These are phyloP conservation scores for Muscicapa striata DNA, from an alignment of 2,797 vertebrate species.

Conservation along the genomic window DNA sequence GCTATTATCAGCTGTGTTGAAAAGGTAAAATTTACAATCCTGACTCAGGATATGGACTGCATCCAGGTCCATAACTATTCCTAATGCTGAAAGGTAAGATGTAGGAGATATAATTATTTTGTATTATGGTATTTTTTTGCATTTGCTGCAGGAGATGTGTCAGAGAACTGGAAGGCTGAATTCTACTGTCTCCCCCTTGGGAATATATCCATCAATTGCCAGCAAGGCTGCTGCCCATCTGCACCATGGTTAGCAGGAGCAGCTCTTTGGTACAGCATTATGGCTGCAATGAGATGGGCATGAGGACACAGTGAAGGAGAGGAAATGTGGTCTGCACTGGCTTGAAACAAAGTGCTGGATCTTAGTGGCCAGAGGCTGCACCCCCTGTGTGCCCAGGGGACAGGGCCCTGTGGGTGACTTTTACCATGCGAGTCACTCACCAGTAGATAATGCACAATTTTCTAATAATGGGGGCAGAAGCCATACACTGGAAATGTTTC, in stretches of 20 bases:
- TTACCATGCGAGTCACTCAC: background rate
- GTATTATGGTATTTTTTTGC: background rate
- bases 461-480: slow-evolving; percentile 19
- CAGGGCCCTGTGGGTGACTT: background rate
- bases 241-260: background rate
- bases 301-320: background rate
- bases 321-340: accelerated
- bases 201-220: background rate
- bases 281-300: background rate
- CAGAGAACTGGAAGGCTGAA: background rate
- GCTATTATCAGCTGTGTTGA: background rate
- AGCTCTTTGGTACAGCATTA: background rate
- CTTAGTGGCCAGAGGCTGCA: background rate
- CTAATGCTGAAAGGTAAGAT: background rate
- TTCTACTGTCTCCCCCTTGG: background rate
- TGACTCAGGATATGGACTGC: background rate
- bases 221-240: background rate
- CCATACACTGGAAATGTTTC: background rate
- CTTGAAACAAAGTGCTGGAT: background rate
- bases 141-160: background rate
- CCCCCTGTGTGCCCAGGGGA: background rate
- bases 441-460: background rate
- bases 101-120: background rate
- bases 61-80: background rate
- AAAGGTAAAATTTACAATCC: slow-evolving; percentile 3